A percentile compares a stretch with the other conserved stretches of the same genome.
phyloP scores from a whole-genome alignment of 2,113 vertebrate genomes.

The Sprattus sprattus region DNA sequence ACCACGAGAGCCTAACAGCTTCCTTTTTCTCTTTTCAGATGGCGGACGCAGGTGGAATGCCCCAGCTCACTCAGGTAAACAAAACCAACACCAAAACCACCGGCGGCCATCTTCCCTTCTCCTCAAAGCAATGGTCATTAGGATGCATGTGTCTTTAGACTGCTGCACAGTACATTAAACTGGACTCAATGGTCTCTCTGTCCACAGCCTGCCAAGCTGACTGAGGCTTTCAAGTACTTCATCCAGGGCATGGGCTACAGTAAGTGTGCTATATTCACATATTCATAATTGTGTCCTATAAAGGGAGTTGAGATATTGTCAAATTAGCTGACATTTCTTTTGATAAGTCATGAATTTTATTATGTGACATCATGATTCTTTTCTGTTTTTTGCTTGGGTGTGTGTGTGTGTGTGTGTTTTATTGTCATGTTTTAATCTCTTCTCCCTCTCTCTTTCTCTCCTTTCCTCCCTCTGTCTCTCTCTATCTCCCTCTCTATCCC shows the following conservation, averaged over 20 bases:
- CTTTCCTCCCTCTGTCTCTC: too few species aligned
- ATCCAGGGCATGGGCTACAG: constrained; percentile 96
- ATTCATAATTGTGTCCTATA: too few species aligned
- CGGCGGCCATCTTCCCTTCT: not conserved
- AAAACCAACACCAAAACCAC: not conserved
- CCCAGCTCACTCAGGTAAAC: constrained; percentile 85
- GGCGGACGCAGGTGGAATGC: constrained; percentile 88
- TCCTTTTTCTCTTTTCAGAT: constrained; percentile 67
- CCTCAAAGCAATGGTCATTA: not conserved
- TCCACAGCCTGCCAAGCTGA: constrained; percentile 83
- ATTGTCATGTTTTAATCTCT: too few species aligned
- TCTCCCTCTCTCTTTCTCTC: too few species aligned
- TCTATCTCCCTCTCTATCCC: too few species aligned
- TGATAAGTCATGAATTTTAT: not conserved
- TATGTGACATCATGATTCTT: not conserved
- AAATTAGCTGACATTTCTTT: too few species aligned
- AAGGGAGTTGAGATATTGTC: too few species aligned
- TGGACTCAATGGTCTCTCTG: not conserved
- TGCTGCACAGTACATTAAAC: not conserved
- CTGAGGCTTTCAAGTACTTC: constrained; percentile 97
- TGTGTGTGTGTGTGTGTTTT: too few species aligned
- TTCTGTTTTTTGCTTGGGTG: not conserved
- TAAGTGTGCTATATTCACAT: constrained; percentile 61
- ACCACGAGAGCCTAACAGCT: not conserved
- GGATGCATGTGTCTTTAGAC: not conserved